These are phyloP conservation scores for Lates japonicus DNA, from an alignment of 2,797 vertebrate genomes.

Conservation along the genomic window DNA sequence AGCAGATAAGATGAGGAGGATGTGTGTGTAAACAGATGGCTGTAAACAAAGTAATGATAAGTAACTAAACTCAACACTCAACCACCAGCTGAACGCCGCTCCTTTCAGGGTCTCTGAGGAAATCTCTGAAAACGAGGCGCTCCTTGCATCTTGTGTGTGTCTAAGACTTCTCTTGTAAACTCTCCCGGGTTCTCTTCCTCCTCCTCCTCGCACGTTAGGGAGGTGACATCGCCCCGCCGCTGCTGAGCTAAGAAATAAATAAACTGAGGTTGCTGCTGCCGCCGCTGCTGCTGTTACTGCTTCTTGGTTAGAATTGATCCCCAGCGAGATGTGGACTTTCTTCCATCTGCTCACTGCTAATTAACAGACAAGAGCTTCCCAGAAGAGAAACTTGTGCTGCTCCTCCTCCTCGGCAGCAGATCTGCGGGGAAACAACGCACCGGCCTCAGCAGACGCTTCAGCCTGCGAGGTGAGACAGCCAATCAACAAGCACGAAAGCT, in stretches of 20 bases:
- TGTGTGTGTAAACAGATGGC: constrained; percentile 82
- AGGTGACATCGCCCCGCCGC: constrained; percentile 65
- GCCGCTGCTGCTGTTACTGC: constrained; percentile 48
- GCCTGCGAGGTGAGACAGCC: constrained; percentile 65
- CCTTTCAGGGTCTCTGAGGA: constrained; percentile 66
- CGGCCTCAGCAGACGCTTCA: constrained; percentile 58
- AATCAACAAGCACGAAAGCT: constrained; percentile 56
- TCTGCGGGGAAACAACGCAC: constrained; percentile 60
- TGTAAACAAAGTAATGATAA: constrained; percentile 82
- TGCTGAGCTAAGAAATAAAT: constrained; percentile 78
- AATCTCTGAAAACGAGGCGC: constrained; percentile 53
- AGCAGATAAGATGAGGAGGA: constrained; percentile 53
- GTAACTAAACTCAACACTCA: constrained; percentile 74
- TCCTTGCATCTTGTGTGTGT: constrained; percentile 63
- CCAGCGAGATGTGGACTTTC: constrained; percentile 75
- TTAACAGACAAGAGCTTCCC: constrained; percentile 83
- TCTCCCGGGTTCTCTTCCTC: constrained; percentile 64
- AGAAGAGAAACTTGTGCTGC: constrained; percentile 62
- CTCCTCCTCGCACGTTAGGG: constrained; percentile 57
- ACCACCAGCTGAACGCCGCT: constrained; percentile 61
- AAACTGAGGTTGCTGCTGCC: constrained; percentile 56
- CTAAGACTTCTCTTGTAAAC: constrained; percentile 55
- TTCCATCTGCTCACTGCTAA: constrained; percentile 85
- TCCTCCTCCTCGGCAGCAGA: constrained; percentile 59
- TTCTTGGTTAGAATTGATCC: constrained; percentile 79